These are phyloP conservation scores for Colletes gigas DNA, from an alignment of 1,140 invertebrate genomes.

Conservation along the genomic window DNA sequence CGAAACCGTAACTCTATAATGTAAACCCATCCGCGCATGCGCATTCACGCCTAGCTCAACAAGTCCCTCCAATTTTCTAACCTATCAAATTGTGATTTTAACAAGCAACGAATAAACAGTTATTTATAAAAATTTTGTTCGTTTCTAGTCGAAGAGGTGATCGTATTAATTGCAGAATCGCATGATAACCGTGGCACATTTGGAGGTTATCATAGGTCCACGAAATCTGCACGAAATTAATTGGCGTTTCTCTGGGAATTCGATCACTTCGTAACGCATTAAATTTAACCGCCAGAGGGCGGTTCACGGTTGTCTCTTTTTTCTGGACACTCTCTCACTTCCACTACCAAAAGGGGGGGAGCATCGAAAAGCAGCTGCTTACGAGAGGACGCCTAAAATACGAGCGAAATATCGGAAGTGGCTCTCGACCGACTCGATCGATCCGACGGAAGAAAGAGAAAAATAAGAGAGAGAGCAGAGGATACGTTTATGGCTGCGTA, in stretches of 20 bases:
- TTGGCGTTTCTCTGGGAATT: conserved; percentile 53
- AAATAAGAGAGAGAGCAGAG: not conserved
- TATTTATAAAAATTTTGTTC: no score
- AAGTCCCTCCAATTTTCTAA: no score
- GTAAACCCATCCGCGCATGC: no score
- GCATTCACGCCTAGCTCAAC: no score
- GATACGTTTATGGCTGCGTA: conserved; percentile 48
- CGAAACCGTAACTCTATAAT: no score
- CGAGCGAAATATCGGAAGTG: conserved; percentile 50
- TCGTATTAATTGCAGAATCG: no score
- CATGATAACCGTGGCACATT: no score
- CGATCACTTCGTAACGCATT: not conserved
- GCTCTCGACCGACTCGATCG: conserved; percentile 30
- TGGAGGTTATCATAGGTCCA: no score
- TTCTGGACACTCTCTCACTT: not conserved
- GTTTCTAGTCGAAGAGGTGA: no score
- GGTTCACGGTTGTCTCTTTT: not conserved
- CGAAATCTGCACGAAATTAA: conserved; percentile 62
- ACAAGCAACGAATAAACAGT: no score
- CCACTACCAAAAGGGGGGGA: not conserved
- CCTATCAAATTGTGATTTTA: no score
- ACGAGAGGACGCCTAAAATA: conserved; percentile 54
- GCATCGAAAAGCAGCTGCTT: conserved; percentile 59
- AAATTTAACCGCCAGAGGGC: not conserved
- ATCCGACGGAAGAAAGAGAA: not conserved